Evolutionary conservation across 2,888 invertebrate species (phyloP).

Genomic region (Euplagia quadripunctaria): DNA sequence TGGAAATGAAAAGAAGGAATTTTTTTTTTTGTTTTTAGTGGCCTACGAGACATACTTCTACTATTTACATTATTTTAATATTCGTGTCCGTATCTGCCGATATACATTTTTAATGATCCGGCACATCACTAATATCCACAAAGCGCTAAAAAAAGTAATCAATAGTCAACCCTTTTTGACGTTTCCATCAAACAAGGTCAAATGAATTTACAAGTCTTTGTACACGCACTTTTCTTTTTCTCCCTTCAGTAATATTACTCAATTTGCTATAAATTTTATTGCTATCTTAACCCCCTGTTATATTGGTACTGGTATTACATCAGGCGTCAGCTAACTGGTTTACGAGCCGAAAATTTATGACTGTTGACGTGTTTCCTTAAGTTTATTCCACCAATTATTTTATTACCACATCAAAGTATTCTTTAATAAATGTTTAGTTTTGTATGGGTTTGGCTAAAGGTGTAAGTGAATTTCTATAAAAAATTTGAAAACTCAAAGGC

Average conservation of each 20-base stretch:
- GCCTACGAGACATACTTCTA: neutral
- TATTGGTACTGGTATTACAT: conserved; percentile 21
- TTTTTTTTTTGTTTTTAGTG: conserved; percentile 13
- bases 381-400: conserved; percentile 32
- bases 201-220: no score
- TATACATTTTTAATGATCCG: no score
- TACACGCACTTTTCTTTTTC: no score
- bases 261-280: conserved; percentile 33
- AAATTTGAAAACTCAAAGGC: no score
- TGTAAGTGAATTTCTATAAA: neutral
- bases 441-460: neutral
- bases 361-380: conserved; percentile 15
- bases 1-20: conserved; percentile 19
- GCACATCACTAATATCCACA: no score
- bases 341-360: conserved; percentile 39
- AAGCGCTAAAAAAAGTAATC: no score
- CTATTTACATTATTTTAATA: neutral
- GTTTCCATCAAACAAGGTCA: no score
- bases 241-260: conserved; percentile 1
- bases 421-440: conserved; percentile 5
- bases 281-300: conserved; percentile 25
- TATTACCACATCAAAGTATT: conserved; percentile 15
- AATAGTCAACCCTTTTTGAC: no score
- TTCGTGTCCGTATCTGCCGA: no score
- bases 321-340: conserved; percentile 25